Conservation (phyloP, 2,797 vertebrate species). For the Myotis myotis region DNA sequence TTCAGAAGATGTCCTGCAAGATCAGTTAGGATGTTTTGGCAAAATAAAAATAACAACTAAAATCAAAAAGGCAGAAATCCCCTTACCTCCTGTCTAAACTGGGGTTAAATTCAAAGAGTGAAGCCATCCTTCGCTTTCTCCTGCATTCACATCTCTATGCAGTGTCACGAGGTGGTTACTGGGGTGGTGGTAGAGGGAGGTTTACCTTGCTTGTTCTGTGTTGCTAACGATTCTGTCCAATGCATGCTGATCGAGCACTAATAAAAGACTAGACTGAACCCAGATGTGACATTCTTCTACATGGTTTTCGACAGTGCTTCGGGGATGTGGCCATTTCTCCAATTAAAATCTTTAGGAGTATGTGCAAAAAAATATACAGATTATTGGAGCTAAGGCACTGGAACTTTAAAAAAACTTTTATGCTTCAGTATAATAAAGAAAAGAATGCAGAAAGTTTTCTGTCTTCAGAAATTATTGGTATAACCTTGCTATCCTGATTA, state of each 20-base stretch:
- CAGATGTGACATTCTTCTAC: slow-evolving; percentile 80
- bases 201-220: slow-evolving; percentile 77
- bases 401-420: slow-evolving; percentile 38
- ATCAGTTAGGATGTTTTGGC: slow-evolving; percentile 81
- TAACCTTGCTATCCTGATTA: slow-evolving; percentile 90
- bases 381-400: not conserved
- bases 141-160: slow-evolving; percentile 69
- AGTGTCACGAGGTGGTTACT: slow-evolving; percentile 44
- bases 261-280: slow-evolving; percentile 66
- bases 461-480: slow-evolving; percentile 89
- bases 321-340: slow-evolving; percentile 58
- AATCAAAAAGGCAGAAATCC: not conserved
- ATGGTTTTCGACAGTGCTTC: slow-evolving; percentile 59
- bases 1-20: slow-evolving; percentile 75
- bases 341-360: slow-evolving; percentile 24
- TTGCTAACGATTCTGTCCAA: slow-evolving; percentile 74
- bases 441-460: slow-evolving; percentile 84
- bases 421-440: slow-evolving; percentile 74
- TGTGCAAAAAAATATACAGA: not conserved
- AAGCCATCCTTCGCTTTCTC: slow-evolving; percentile 78
- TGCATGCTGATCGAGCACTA: slow-evolving; percentile 66
- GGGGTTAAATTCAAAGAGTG: slow-evolving; percentile 76
- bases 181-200: slow-evolving; percentile 16
- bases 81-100: slow-evolving; percentile 73
- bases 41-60: slow-evolving; percentile 46